Evolutionary conservation across 2,113 vertebrate genomes (phyloP).

Genomic region (Callaeas wilsoni): DNA sequence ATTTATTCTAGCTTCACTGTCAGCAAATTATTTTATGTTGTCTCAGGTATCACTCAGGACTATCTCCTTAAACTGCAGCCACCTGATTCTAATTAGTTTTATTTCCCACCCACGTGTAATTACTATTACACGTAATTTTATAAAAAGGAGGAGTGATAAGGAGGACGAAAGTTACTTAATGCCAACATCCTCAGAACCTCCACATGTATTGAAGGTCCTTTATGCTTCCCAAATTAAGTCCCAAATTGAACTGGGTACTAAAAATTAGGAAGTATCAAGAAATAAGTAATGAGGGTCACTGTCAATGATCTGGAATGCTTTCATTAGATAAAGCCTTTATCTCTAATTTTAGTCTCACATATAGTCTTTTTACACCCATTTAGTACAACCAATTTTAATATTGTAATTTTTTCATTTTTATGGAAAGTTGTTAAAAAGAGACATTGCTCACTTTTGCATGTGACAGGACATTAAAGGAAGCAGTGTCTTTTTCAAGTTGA

Average conservation of each 20-base stretch:
- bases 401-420: background rate
- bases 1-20: background rate
- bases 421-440: background rate
- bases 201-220: background rate
- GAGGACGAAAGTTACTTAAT: background rate
- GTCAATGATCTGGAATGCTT: background rate
- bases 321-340: background rate
- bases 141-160: background rate
- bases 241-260: background rate
- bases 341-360: background rate
- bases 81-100: background rate
- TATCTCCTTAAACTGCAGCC: background rate
- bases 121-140: background rate
- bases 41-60: background rate
- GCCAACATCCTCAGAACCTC: background rate
- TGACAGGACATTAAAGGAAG: background rate
- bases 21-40: background rate
- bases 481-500: background rate
- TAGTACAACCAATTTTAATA: background rate
- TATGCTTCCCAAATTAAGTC: accelerated
- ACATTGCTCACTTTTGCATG: background rate
- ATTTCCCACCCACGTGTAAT: background rate
- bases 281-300: background rate
- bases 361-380: background rate
- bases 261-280: background rate